phyloP scores from a whole-genome alignment of 2,113 vertebrate species.

The Syngnathus scovelli region DNA sequence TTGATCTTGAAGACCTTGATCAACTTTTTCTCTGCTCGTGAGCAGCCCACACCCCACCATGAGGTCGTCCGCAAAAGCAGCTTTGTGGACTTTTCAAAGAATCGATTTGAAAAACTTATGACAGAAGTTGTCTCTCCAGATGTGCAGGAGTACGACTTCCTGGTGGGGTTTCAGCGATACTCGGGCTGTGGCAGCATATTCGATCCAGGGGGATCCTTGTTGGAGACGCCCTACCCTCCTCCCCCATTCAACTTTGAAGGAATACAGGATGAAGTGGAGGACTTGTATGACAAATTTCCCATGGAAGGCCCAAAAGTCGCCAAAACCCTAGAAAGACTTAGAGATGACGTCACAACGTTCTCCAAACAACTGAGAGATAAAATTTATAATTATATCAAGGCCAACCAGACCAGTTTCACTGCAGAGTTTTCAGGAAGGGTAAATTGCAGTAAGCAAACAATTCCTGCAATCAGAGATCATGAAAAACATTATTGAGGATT shows the following conservation, averaged over 20 bases:
- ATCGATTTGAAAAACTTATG: slow-evolving; percentile 3
- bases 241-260: slow-evolving; percentile 3
- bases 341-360: neutral
- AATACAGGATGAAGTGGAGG: neutral
- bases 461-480: neutral
- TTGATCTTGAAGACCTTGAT: slow-evolving; percentile 4
- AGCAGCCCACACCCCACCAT: neutral
- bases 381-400: slow-evolving; percentile 3
- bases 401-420: neutral
- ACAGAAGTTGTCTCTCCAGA: neutral
- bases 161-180: neutral
- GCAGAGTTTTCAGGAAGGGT: neutral
- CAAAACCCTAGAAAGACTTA: neutral
- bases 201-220: neutral
- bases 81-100: slow-evolving; percentile 6
- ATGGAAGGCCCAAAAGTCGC: slow-evolving; percentile 1
- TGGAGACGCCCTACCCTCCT: neutral
- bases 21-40: slow-evolving; percentile 3
- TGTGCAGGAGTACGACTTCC: neutral
- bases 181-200: neutral
- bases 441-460: neutral
- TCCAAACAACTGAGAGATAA: neutral
- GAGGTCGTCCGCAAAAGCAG: slow-evolving; percentile 3
- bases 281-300: slow-evolving; percentile 2
- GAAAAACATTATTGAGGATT: slow-evolving; percentile 4